These are phyloP conservation scores for Enteromius argenteus DNA, from an alignment of 2,797 vertebrate species.

Conservation along the genomic window DNA sequence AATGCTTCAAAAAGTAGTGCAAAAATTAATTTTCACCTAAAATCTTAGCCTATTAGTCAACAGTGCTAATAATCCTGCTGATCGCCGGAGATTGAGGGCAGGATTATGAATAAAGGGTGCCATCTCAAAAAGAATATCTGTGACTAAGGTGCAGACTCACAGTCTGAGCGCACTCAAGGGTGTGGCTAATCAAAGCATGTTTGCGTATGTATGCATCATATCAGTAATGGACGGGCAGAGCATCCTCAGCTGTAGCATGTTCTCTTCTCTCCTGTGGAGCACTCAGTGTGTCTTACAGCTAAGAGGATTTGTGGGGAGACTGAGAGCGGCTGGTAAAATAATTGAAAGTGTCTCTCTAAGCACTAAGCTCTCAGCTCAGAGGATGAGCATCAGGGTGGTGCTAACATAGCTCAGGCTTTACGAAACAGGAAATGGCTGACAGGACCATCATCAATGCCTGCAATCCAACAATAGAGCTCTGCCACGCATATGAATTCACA, in stretches of 20 bases:
- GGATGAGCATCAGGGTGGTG: constrained; percentile 51
- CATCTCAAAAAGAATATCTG: not conserved
- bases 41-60: not conserved
- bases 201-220: not conserved
- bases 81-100: not conserved
- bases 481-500: not conserved
- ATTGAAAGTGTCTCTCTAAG: constrained; percentile 68
- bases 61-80: not conserved
- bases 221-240: constrained; percentile 43
- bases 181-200: constrained; percentile 33
- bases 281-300: constrained; percentile 69
- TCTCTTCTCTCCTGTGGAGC: constrained; percentile 60
- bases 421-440: constrained; percentile 41
- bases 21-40: not conserved
- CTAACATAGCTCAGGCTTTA: constrained; percentile 38
- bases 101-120: not conserved
- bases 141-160: constrained; percentile 9
- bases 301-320: constrained; percentile 74
- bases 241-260: constrained; percentile 61
- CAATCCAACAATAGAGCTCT: not conserved
- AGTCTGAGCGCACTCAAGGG: not conserved
- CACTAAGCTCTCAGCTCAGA: constrained; percentile 67
- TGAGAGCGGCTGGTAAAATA: constrained; percentile 63
- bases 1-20: not conserved
- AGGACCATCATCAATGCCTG: not conserved